Conservation (phyloP, 2,113 vertebrate genomes). For the Crypturellus undulatus region DNA sequence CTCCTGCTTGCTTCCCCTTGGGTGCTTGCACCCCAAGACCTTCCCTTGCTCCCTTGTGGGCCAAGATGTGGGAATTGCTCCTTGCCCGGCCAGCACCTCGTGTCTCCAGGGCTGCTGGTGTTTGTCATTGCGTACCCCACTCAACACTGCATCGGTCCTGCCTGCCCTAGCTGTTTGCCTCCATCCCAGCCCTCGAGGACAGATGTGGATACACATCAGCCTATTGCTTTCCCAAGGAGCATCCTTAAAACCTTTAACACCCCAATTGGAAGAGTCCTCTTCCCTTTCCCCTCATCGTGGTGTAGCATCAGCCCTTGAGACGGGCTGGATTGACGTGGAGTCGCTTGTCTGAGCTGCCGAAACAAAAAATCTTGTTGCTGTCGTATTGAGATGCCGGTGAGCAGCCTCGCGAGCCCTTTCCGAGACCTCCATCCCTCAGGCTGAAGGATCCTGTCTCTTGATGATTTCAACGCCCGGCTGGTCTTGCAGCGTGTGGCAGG, state of each 20-base stretch:
- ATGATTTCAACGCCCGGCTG: background rate
- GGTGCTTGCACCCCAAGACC: background rate
- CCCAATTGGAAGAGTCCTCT: background rate
- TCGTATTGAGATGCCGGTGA: background rate
- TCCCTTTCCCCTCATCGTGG: background rate
- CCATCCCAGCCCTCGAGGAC: background rate
- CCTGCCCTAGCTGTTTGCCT: background rate
- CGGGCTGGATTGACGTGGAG: background rate
- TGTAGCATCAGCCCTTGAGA: background rate
- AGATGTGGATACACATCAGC: rapidly evolving
- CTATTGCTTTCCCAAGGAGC: background rate
- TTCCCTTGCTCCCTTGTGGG: background rate
- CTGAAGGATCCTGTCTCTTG: background rate
- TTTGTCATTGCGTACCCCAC: rapidly evolving
- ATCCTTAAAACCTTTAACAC: background rate
- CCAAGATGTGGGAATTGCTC: background rate
- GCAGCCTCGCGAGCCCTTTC: background rate
- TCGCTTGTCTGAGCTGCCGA: background rate
- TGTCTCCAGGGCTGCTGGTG: background rate
- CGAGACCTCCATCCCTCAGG: background rate
- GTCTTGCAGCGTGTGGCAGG: background rate
- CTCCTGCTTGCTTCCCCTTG: background rate
- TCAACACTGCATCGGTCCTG: too few species aligned
- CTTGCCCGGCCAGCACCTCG: background rate
- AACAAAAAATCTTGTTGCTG: background rate